Conservation (phyloP, 2,888 invertebrate species). For the Clusia tigrina region DNA sequence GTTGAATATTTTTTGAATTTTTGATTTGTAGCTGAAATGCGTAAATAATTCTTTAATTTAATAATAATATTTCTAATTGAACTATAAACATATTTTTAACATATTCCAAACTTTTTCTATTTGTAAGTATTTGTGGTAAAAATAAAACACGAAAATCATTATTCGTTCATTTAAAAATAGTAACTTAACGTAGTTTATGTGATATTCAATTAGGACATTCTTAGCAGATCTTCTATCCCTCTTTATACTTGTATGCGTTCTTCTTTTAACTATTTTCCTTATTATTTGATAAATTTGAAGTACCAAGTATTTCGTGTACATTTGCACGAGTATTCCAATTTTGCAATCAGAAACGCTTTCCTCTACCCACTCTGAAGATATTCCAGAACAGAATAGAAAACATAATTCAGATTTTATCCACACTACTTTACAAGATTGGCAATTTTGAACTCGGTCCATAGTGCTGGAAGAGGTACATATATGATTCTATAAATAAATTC, state of each 20-base stretch:
- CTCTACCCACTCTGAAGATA: too few species aligned
- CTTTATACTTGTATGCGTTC: too few species aligned
- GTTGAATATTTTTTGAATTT: conserved; percentile 16
- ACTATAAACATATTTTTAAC: conserved; percentile 15
- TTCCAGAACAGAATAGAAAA: too few species aligned
- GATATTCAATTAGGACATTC: neutral
- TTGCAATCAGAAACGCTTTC: too few species aligned
- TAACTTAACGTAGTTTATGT: neutral
- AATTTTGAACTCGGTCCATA: too few species aligned
- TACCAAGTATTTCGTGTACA: conserved; percentile 14
- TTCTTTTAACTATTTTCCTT: conserved; percentile 13
- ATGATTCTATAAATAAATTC: too few species aligned
- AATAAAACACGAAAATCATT: neutral
- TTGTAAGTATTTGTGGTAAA: conserved; percentile 43
- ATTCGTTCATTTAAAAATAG: neutral
- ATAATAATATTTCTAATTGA: conserved; percentile 18
- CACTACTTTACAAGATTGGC: too few species aligned
- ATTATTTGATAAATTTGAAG: conserved; percentile 28
- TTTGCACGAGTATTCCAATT: neutral
- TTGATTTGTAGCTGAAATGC: conserved; percentile 51
- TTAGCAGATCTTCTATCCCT: neutral
- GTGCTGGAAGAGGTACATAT: too few species aligned
- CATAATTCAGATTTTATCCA: too few species aligned
- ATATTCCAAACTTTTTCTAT: conserved; percentile 24
- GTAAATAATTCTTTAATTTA: conserved; percentile 38